Base-by-base conservation (phyloP, 2,797 vertebrate genomes). In the Cynopterus sphinx region DNA sequence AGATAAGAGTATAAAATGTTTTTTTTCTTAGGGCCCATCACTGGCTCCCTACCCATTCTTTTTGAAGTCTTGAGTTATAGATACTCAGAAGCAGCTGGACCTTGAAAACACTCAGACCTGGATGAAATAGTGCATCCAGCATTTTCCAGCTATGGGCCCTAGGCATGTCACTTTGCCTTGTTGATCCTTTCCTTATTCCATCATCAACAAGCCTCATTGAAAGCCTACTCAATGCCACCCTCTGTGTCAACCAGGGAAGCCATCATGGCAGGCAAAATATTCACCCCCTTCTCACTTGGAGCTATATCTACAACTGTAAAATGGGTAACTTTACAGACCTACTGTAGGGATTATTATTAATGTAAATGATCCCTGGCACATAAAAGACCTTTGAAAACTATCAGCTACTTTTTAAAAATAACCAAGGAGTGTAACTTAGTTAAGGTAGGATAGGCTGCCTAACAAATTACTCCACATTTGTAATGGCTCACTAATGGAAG, bases 351-450 rank as follows among this genome's bases (percentile, higher is more conserved):
- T 90, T 82, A 63, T 65, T 78, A 84, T 51, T 46, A 79, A 55
- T 33, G 6, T 74, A 83, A 71, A 88, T 2, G 74, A 87, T 91
- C 91, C 15, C 43, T 91, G 70, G 65, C 59, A 88, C 9, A 81
- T 53, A 77, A 87, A 94, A 89, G 33, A 28, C 46, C 59, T 96
- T 96, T 87, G 51, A 95, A 95, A 95, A 89, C 24, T 71, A 49
- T 59, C 53, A 39, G n/a, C 22, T 77, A 84, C 24, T 82, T 53
- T 74, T 73, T 65, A 75, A 39, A 73, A 83, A 93, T 13, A 87
- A 28, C 7, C 6, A 68, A 84, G 55, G 49, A 95, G 7, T 46
- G 49, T 78, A 61, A 71, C 10, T 95, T 88, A 78, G 55, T 78
- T 96, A 79, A 92, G 46, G 39, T 61, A 67, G 46, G 75, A 24